phyloP scores from a whole-genome alignment of 2,113 vertebrate species.

The Bolborhynchus lineola region DNA sequence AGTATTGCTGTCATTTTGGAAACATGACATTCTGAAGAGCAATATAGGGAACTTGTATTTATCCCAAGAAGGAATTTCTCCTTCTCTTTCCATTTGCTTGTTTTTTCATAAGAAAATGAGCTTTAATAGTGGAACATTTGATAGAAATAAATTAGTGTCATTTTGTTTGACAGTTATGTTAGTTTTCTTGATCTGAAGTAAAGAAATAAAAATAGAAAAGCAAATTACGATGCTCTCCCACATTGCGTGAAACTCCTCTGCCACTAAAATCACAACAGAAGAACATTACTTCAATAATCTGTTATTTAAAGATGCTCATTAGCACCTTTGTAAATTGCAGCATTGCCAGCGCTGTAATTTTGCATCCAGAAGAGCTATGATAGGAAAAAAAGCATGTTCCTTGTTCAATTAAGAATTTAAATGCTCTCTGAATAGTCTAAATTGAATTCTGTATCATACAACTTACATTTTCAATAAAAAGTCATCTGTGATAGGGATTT shows the following conservation, averaged over 20 bases:
- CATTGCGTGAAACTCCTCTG: conserved; percentile 34
- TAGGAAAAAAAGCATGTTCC: background rate
- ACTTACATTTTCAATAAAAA: background rate
- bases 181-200: conserved; percentile 46
- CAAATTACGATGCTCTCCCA: conserved; percentile 45
- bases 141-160: conserved; percentile 49
- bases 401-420: conserved; percentile 26
- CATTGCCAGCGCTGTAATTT: conserved; percentile 41
- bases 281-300: conserved; percentile 57
- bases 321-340: conserved; percentile 65
- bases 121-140: conserved; percentile 14
- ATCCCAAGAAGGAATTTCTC: background rate
- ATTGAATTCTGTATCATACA: background rate
- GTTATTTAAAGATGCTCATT: conserved; percentile 70
- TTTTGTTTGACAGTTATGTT: conserved; percentile 59
- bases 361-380: conserved; percentile 42
- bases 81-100: background rate
- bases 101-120: conserved; percentile 1
- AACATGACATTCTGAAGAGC: background rate
- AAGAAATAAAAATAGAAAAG: conserved; percentile 61
- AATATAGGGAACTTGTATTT: background rate
- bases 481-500: background rate
- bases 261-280: conserved; percentile 50
- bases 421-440: conserved; percentile 19
- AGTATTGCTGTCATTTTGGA: background rate